Conservation (phyloP, 2,113 vertebrate species). For the Phaethon lepturus region DNA sequence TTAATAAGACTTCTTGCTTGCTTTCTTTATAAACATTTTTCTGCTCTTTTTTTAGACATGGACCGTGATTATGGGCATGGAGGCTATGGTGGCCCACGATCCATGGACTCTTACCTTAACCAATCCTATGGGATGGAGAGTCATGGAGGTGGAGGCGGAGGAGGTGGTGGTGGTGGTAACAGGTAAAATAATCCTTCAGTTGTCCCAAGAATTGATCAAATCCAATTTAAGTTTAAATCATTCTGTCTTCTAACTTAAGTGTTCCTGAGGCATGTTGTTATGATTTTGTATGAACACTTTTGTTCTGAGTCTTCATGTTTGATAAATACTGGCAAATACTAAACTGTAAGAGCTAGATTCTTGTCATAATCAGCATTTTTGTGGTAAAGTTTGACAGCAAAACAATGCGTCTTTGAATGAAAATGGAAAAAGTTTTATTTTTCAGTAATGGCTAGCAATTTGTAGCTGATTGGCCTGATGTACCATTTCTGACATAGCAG, state of each 20-base stretch:
- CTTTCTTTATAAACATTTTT: slow-evolving; percentile 72
- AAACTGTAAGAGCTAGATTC: slow-evolving; percentile 15
- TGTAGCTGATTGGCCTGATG: slow-evolving; percentile 35
- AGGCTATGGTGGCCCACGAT: slow-evolving; percentile 83
- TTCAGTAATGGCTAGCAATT: background rate
- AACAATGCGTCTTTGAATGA: slow-evolving; percentile 12
- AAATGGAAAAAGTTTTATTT: slow-evolving; percentile 36
- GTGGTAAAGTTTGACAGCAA: slow-evolving; percentile 2
- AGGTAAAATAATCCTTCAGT: slow-evolving; percentile 84
- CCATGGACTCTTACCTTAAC: slow-evolving; percentile 85
- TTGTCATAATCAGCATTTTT: background rate
- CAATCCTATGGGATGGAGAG: slow-evolving; percentile 84
- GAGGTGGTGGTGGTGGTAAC: slow-evolving; percentile 82
- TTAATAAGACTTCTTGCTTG: slow-evolving; percentile 18
- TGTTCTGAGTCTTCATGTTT: background rate
- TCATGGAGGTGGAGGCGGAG: slow-evolving; percentile 82
- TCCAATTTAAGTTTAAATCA: slow-evolving; percentile 53
- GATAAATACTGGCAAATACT: slow-evolving; percentile 38
- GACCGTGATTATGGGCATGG: slow-evolving; percentile 85
- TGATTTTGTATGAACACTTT: slow-evolving; percentile 34
- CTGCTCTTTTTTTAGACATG: slow-evolving; percentile 80
- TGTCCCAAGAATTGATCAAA: slow-evolving; percentile 69
- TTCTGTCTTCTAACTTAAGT: slow-evolving; percentile 72
- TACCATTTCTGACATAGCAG: slow-evolving; percentile 10
- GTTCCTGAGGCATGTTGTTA: slow-evolving; percentile 75